These are phyloP conservation scores for Pogona vitticeps DNA, from an alignment of 2,113 vertebrate genomes.

Conservation along the genomic window DNA sequence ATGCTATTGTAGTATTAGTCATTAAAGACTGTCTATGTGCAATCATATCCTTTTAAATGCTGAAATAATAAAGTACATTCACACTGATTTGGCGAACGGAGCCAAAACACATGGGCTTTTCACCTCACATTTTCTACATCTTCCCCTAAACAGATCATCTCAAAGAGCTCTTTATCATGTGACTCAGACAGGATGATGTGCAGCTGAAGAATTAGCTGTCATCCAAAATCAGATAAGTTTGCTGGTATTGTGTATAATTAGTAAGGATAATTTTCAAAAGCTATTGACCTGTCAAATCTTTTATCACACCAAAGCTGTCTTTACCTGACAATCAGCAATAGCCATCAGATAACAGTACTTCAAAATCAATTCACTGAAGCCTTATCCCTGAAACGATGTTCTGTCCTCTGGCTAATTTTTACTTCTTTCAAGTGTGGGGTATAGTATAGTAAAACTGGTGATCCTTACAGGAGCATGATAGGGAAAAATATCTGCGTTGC, in stretches of 20 bases:
- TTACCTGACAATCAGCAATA: constrained; percentile 56
- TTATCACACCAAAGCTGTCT: constrained; percentile 41
- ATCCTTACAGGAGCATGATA: background rate
- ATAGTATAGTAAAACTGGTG: constrained; percentile 33
- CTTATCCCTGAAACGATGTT: constrained; percentile 63
- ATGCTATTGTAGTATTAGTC: constrained; percentile 24
- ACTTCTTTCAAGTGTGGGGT: constrained; percentile 38
- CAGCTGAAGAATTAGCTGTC: constrained; percentile 40
- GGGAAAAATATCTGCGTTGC: background rate
- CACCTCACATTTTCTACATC: background rate
- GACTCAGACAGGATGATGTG: background rate
- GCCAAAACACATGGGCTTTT: background rate
- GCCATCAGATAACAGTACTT: constrained; percentile 59
- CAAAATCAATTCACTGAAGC: constrained; percentile 60
- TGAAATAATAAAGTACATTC: background rate
- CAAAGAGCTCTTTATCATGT: background rate
- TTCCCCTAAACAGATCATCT: background rate
- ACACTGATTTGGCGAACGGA: background rate
- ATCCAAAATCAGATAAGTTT: constrained; percentile 14
- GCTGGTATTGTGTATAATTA: constrained; percentile 51
- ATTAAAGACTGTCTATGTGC: background rate
- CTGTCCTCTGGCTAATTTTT: constrained; percentile 50
- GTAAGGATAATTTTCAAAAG: constrained; percentile 47
- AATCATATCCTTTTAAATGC: background rate
- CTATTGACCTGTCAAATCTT: constrained; percentile 37